phyloP scores from a whole-genome alignment of 2,888 invertebrate genomes.

The Nemoura dubitans region DNA sequence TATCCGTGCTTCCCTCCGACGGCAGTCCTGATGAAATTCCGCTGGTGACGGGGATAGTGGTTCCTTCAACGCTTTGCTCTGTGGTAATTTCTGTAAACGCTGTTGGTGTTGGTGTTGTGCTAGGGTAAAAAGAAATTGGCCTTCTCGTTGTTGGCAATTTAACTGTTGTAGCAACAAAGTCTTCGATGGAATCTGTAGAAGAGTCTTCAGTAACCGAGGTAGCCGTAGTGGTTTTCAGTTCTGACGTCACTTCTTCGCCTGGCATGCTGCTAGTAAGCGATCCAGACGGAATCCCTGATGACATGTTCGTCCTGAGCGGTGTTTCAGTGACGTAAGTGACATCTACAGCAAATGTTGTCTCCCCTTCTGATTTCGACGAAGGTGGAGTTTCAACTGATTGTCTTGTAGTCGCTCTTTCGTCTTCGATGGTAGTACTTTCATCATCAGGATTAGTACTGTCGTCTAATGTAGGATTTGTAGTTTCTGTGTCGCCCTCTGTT shows the following conservation, averaged over 20 bases:
- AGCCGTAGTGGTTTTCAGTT: not conserved
- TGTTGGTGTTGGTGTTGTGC: not conserved
- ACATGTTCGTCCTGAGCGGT: not conserved
- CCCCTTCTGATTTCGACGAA: not conserved
- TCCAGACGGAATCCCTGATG: not conserved
- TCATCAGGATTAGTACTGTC: slow-evolving; percentile 31
- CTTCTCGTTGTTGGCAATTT: not conserved
- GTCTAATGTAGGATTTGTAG: slow-evolving; percentile 40
- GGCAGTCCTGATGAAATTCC: not conserved
- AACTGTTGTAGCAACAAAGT: not conserved
- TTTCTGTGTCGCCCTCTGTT: not conserved
- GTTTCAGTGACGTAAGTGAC: not conserved
- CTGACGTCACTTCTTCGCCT: not conserved
- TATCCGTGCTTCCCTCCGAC: not conserved
- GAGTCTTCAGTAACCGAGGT: not conserved
- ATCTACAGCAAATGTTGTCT: not conserved
- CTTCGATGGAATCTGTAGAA: slow-evolving; percentile 19
- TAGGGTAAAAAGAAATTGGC: slow-evolving; percentile 1
- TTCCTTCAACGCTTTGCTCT: not conserved
- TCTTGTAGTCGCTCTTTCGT: slow-evolving; percentile 18
- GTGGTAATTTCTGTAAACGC: not conserved
- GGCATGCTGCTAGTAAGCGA: not conserved
- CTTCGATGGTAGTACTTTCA: slow-evolving; percentile 43
- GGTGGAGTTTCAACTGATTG: slow-evolving; percentile 46
- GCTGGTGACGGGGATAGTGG: not conserved